phyloP scores from a whole-genome alignment of 2,797 vertebrate species.

The Acanthurus lineatus region DNA sequence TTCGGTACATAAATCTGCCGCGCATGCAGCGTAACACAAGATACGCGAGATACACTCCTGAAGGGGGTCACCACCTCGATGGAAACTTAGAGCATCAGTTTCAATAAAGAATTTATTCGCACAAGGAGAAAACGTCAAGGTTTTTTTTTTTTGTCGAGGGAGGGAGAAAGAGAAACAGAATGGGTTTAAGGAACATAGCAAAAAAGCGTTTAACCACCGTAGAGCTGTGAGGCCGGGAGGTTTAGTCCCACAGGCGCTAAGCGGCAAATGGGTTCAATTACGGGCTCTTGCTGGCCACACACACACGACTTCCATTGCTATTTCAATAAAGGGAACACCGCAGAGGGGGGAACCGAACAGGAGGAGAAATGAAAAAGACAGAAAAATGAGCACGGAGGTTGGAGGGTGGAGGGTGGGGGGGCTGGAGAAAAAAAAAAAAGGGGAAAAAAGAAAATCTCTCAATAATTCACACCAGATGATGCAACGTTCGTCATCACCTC shows the following conservation, averaged over 20 bases:
- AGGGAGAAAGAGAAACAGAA: conserved; percentile 73
- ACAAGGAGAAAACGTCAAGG: conserved; percentile 43
- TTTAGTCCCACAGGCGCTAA: conserved; percentile 87
- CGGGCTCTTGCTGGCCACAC: conserved; percentile 80
- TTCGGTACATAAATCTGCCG: conserved; percentile 69
- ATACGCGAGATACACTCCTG: conserved; percentile 54
- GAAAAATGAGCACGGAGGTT: conserved; percentile 72
- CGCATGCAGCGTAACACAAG: conserved; percentile 68
- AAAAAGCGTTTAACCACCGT: conserved; percentile 81
- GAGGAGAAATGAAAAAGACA: conserved; percentile 78
- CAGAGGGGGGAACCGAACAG: conserved; percentile 71
- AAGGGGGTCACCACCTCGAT: conserved; percentile 50
- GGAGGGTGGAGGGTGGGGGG: background rate
- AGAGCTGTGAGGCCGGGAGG: conserved; percentile 76
- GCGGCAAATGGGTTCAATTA: conserved; percentile 90
- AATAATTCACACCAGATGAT: conserved; percentile 86
- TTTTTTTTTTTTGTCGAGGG: conserved; percentile 17
- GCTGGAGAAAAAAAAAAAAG: background rate
- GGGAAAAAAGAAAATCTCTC: conserved; percentile 48
- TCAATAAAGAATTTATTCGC: conserved; percentile 73
- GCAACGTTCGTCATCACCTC: conserved; percentile 73
- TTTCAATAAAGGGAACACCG: conserved; percentile 81
- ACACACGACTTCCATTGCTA: conserved; percentile 79
- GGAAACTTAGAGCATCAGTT: conserved; percentile 77
- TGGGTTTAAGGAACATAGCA: conserved; percentile 80